Base-by-base conservation (phyloP, 2,888 invertebrate genomes). In the Lepidochitona cinerea region DNA sequence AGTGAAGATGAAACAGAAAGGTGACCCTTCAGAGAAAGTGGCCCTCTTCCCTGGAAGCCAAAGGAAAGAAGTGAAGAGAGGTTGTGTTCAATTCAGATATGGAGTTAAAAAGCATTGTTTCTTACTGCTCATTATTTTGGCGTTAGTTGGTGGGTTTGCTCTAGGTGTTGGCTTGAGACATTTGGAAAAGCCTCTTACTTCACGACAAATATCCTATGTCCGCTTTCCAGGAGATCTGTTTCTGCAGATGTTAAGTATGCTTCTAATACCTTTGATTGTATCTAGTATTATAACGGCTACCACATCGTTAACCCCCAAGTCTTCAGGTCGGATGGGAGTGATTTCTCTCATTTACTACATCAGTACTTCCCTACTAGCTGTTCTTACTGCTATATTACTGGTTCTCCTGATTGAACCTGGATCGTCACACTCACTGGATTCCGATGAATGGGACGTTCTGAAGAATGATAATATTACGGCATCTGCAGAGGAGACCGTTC, bases 331-430 rank as follows among this genome's bases (percentile, higher is more conserved):
- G 92, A 97, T 96, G 84, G 95, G 95, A 32, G 92, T 93, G 64
- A 94, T 97, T 64, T 96, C 97, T n/a, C 95, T 98, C 79, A 92
- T 94, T 41, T 98, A 97, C 91, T 98, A 98, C 92, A 94, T 97
- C 92, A 93, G 94, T 70, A 98, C 98, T 23, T 98, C 98, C 2
- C 91, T 97, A 37, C 94, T 95, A 85, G 98, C 98, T 7, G 98
- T 98, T 77, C 93, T 97, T 83, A 92, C 97, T 7, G 95, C 95
- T 73, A 98, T 99, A 84, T 93, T 97, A 75, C 93, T 99, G 80
- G 98, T 98, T 76, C 93, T 95, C 72, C 93, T 95, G 32, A 97
- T 99, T 86, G 93, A 95, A 84, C 98, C 98, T 0, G 98, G 93
- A 66, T 3, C 49, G 18, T 4, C 49, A 23, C 49, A 49, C 3